Evolutionary conservation across 2,888 invertebrate species (phyloP), one percentile per base, ranked within the genome.

Genomic region (Drosophila histrio): DNA sequence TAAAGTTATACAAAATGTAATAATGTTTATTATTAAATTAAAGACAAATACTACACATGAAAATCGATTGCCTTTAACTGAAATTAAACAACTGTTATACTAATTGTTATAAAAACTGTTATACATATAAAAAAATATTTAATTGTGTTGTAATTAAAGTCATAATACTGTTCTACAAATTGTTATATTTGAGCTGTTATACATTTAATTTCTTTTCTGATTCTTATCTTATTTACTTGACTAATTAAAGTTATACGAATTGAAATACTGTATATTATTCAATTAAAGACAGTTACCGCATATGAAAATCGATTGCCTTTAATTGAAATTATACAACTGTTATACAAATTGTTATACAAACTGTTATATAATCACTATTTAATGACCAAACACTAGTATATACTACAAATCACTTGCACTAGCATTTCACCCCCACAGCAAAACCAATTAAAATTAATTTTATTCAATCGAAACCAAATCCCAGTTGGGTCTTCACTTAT

Each of bases 391-490:
- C 30, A 34, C 9, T 34, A 26, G n/a, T n/a, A n/a, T n/a, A n/a
- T n/a, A n/a, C n/a, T 34, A 67, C 43, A 58, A 72, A 58, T 63
- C 53, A 72, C 47, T 30, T 15, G 43, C 24, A 68, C 43, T 49
- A 47, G 43, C 32, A 47, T 7, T 41, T 36, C 22, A 38, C 38
- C 41, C 41, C 36, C 24, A 32, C 28, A 19, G 52, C 57, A 50
- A 49, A 76, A 77, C 39, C 86, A 87, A 82, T 86, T 82, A 86
- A 82, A 87, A 86, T 82, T 86, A 82, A 82, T 87, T 77, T 77
- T 79, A 86, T 86, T 82, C 86, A 83, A 82, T 88, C 68, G 77
- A 68, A 86, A 69, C 64, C 60, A 76, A 82, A 80, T 87, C 82
- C 82, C 86, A 73, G 60, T 73, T 52, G 88, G 70, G 80, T 73